Conservation (phyloP, 2,888 invertebrate species). For the Platycheirus rosarum region DNA sequence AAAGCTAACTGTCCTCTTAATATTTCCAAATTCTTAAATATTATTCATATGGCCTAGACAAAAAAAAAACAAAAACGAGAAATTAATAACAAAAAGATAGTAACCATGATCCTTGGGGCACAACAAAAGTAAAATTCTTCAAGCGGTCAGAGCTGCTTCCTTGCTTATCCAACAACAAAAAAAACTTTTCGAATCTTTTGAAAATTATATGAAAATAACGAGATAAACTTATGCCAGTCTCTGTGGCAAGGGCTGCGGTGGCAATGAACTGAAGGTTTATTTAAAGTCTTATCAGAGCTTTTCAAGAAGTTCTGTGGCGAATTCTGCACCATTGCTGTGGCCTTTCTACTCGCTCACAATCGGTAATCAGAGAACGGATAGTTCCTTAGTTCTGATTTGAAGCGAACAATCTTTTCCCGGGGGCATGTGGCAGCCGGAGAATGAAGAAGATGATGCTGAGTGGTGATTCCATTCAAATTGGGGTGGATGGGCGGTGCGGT, state of each 20-base stretch:
- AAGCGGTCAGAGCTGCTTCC: slow-evolving; percentile 39
- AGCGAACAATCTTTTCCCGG: slow-evolving; percentile 43
- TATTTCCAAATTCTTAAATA: no score
- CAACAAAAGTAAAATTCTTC: slow-evolving; percentile 40
- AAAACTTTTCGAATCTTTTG: slow-evolving; percentile 68
- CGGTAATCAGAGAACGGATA: slow-evolving; percentile 70
- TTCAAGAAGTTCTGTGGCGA: slow-evolving; percentile 67
- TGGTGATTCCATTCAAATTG: background rate
- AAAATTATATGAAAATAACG: slow-evolving; percentile 73
- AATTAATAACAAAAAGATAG: slow-evolving; percentile 42
- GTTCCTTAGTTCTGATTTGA: slow-evolving; percentile 52
- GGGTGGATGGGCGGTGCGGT: background rate
- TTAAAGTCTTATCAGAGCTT: slow-evolving; percentile 72
- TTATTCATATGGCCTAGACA: no score
- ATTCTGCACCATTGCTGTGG: slow-evolving; percentile 48
- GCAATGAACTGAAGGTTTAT: slow-evolving; percentile 54
- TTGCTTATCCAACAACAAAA: slow-evolving; percentile 16
- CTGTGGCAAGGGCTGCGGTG: slow-evolving; percentile 14
- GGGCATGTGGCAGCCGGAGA: slow-evolving; percentile 17
- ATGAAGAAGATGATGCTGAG: slow-evolving; percentile 8
- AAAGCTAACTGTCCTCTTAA: no score
- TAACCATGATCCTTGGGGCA: slow-evolving; percentile 52
- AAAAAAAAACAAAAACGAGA: no score
- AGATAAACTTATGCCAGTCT: slow-evolving; percentile 65
- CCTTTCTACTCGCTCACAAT: slow-evolving; percentile 46